A percentile compares a stretch with the other conserved stretches of the same genome.
Evolutionary conservation across 2,113 vertebrate species (phyloP).

Genomic region (Amphiprion ocellaris): DNA sequence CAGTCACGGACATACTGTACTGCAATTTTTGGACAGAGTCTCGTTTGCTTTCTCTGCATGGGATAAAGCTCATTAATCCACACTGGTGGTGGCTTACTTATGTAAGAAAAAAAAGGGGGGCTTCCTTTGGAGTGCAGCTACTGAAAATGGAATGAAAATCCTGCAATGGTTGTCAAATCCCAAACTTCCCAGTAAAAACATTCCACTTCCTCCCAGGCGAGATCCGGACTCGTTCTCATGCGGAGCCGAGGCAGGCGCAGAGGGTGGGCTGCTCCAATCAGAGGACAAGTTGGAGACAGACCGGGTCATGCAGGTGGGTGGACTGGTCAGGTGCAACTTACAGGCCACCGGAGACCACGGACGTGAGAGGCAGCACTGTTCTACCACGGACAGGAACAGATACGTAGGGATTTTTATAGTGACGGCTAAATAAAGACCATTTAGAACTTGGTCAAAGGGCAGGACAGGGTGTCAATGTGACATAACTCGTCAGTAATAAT

Average conservation of each 20-base stretch:
- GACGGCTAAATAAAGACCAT: not conserved
- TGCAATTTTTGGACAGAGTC: conserved; percentile 40
- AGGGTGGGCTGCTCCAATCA: conserved; percentile 57
- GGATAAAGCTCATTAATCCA: conserved; percentile 73
- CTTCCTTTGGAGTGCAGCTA: conserved; percentile 68
- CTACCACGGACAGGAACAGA: conserved; percentile 15
- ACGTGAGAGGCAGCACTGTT: conserved; percentile 25
- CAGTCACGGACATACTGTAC: conserved; percentile 55
- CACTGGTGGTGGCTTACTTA: conserved; percentile 63
- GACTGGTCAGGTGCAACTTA: conserved; percentile 61
- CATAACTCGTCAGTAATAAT: not conserved
- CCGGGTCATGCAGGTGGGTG: conserved; percentile 60
- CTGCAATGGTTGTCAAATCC: conserved; percentile 73
- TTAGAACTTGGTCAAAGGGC: not conserved
- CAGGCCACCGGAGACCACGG: conserved; percentile 50
- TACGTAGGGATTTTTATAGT: not conserved
- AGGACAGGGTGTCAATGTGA: not conserved
- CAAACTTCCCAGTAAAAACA: conserved; percentile 79
- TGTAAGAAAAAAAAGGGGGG: conserved; percentile 48
- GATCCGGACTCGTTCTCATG: conserved; percentile 63
- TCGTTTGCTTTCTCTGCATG: conserved; percentile 46
- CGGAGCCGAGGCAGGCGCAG: conserved; percentile 45
- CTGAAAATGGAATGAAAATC: conserved; percentile 77
- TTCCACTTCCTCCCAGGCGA: conserved; percentile 76
- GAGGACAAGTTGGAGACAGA: conserved; percentile 56